Evolutionary conservation across 2,888 invertebrate species (phyloP).

Genomic region (Dilophus febrilis): DNA sequence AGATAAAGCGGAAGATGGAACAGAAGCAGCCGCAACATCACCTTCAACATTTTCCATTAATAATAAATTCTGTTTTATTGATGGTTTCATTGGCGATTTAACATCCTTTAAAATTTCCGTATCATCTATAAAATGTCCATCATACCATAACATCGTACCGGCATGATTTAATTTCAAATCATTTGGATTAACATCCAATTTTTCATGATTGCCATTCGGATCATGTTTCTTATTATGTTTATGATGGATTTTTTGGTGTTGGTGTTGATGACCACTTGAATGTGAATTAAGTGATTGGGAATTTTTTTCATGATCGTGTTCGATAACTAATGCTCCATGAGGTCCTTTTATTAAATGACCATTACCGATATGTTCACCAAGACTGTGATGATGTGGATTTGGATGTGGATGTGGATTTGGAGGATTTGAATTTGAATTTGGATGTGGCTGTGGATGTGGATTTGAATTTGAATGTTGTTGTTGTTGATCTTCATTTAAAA

Average conservation of each 20-base stretch:
- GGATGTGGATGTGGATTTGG: conserved; percentile 5
- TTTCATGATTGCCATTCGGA: conserved; percentile 27
- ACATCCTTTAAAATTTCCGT: too few relatives aligned
- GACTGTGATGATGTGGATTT: conserved; percentile 23
- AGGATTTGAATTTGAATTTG: neutral
- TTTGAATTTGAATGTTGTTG: conserved; percentile 1
- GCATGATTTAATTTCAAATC: conserved; percentile 9
- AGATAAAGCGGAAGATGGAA: too few relatives aligned
- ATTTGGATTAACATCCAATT: conserved; percentile 40
- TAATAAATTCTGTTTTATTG: too few relatives aligned
- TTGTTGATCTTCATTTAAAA: conserved; percentile 2
- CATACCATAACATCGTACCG: too few relatives aligned
- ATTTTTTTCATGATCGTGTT: conserved; percentile 17
- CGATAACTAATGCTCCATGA: conserved; percentile 36
- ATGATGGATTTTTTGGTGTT: neutral
- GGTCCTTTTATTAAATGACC: conserved; percentile 35
- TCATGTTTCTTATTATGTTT: too few relatives aligned
- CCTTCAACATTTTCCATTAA: too few relatives aligned
- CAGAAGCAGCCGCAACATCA: too few relatives aligned
- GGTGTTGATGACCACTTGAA: too few relatives aligned
- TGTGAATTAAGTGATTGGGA: too few relatives aligned
- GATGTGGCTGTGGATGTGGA: too few relatives aligned
- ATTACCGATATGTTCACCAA: conserved; percentile 24
- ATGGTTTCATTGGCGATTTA: too few relatives aligned
- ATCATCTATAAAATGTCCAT: too few relatives aligned